A percentile compares a stretch with the other conserved stretches of the same genome.
phyloP scores from a whole-genome alignment of 1,140 invertebrate species.

The Drosophila fuyamai region DNA sequence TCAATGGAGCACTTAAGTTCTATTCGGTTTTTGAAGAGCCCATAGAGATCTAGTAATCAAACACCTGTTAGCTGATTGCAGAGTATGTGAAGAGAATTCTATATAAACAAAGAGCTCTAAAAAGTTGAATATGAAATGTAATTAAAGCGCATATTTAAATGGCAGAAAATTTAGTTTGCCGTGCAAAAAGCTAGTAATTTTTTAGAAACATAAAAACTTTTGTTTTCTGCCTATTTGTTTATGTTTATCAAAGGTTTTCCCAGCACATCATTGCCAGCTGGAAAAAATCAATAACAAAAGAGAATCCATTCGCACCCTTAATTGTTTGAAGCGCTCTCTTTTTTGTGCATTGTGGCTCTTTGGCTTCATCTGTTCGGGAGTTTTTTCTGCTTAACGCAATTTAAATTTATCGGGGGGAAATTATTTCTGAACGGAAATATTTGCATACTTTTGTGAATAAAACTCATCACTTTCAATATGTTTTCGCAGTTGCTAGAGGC shows the following conservation, averaged over 20 bases:
- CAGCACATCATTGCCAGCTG: conserved; percentile 52
- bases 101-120: too few relatives aligned
- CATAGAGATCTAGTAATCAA: conserved; percentile 12
- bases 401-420: conserved; percentile 8
- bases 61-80: conserved; percentile 51
- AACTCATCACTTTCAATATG: conserved; percentile 37
- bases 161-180: not conserved
- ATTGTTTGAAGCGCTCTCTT: conserved; percentile 5
- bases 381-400: conserved; percentile 32
- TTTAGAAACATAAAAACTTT: not conserved
- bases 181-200: not conserved
- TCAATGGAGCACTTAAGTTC: conserved; percentile 12
- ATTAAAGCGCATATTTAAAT: not conserved
- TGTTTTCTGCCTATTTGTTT: conserved; percentile 33
- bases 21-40: conserved; percentile 16
- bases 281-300: conserved; percentile 73
- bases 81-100: not conserved
- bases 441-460: conserved; percentile 6
- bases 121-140: not conserved
- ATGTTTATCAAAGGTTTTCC: conserved; percentile 26
- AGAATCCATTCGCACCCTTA: conserved; percentile 4
- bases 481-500: conserved; percentile 61
- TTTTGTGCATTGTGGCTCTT: conserved; percentile 12
- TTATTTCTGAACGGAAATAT: conserved; percentile 5
- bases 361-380: conserved; percentile 38